Evolutionary conservation across 2,797 vertebrate genomes (phyloP), one percentile per base, ranked within the genome.

Genomic region (Coracias cyanogaster): DNA sequence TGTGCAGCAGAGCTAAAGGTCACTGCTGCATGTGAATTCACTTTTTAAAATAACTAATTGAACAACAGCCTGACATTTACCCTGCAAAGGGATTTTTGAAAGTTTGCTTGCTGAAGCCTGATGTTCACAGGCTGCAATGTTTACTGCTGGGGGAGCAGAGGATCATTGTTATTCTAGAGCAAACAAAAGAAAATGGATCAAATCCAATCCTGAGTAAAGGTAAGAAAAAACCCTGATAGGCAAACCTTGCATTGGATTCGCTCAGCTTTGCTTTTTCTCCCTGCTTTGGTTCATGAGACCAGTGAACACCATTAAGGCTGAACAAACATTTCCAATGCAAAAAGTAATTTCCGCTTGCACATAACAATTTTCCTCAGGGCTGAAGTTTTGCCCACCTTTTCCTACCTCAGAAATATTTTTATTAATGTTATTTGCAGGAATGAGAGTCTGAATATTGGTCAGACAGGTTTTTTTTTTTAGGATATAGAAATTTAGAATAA

Each of bases 61-160:
- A 96, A 92, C 74, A 94, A 85, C 86, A 81, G 86, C 20, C 86
- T 97, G 96, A 96, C 96, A 96, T 96, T 97, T 96, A 96, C 90
- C 93, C 94, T 95, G 90, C 31, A 74, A 92, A 94, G 64, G 51
- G 88, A 82, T 93, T 89, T 95, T 89, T 91, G 82, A 89, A 60
- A 80, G 90, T 92, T 95, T 97, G 87, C 96, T 96, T 91, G 95
- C 89, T 70, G 94, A 94, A 94, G 85, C 87, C 87, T 93, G 91
- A 69, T 91, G 82, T 41, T 93, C 89, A 70, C 85, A 89, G 90
- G 70, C 83, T 93, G 85, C 66, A 90, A 3, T 90, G 77, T 96
- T 96, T 95, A 92, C 93, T 86, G 90, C 82, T 94, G 93, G 51
- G 45, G 77, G 62, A 93, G 80, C 7, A 9, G 67, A 94, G 62